Evolutionary conservation across 2,888 invertebrate genomes (phyloP), one percentile per base, ranked within the genome.

Genomic region (Keiferia lycopersicella): DNA sequence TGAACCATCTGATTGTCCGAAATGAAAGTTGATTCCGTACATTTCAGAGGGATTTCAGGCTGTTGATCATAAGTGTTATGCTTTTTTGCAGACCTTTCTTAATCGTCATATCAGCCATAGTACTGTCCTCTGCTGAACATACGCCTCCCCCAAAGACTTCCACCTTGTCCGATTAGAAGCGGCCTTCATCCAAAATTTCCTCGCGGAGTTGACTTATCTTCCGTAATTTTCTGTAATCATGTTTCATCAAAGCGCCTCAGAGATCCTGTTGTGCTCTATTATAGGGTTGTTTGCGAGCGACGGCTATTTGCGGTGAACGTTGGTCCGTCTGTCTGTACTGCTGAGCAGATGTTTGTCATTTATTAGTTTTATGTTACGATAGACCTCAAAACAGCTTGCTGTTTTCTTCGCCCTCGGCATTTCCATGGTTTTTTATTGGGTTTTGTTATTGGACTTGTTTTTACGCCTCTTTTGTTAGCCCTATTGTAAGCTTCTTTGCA

Each of bases 261-360:
- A 45, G n/a, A 45, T 45, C 45, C 45, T 45, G 45, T 45, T 2
- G n/a, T 16, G 45, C 11, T 16, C 16, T 45, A 45, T 34, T 45
- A 45, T 45, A 45, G 45, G 45, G 45, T 16, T 45, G 45, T 45
- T 45, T 45, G 45, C n/a, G 45, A 45, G 45, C n/a, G 45, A 8
- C 45, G 45, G 16, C 45, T 16, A 45, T 45, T 45, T 45, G 16
- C 4, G 16, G 45, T 16, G 16, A 45, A 45, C 11, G 45, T 45
- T 16, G 45, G 45, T n/a, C 45, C 16, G 16, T 45, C 45, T 16
- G n/a, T 16, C 16, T 45, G 45, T 16, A n/a, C n/a, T 45, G n/a
- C 45, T 45, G n/a, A 50, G 8, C 20, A 22, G 50, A 50, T 50
- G 50, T 50, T 50, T 20, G 50, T 50, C 20, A 50, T 20, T 45